Base-by-base conservation (phyloP, 2,113 vertebrate genomes). In the Delphinapterus leucas region DNA sequence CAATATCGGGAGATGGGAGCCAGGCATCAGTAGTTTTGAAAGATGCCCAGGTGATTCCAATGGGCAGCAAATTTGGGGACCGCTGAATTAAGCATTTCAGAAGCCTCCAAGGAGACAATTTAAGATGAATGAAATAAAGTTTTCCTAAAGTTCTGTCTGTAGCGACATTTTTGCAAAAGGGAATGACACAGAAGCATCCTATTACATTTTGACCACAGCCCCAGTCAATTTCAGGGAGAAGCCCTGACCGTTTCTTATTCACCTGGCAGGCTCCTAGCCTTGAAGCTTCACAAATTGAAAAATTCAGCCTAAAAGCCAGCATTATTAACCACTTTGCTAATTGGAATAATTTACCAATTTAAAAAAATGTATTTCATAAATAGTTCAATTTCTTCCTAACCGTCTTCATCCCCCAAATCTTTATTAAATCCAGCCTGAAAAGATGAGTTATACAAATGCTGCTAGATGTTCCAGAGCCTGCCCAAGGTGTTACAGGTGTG, bases 321-420 rank as follows among this genome's bases (percentile, higher is more conserved):
- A 36, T 63, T 80, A 77, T 93, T 55, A 96, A 92, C 47, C 33
- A 68, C 63, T 63, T 95, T 26, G 33, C n/a, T 92, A 83, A 92
- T 47, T 96, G 80, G 74, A 93, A 89, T 89, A 68, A 92, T 67
- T 81, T 61, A 73, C 67, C 25, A 96, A 79, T n/a, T 85, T 28
- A 36, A 11, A 28, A n/a, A 68, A 86, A 77, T 33, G 70, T 9
- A 15, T 49, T 87, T 92, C 53, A 92, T 82, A 81, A 80, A 81
- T 83, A 53, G 31, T 8, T 6, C 23, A 84, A n/a, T 82, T 55
- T 73, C 44, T 95, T 36, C 15, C 38, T 92, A 55, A 90, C 26
- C 4, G 10, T 63, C 49, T 67, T 92, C 33, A 67, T 90, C n/a
- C 61, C 28, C 36, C 25, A 36, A 61, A 41, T 44, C 90, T 87